phyloP scores from a whole-genome alignment of 2,797 vertebrate species.

The Spheniscus humboldti region DNA sequence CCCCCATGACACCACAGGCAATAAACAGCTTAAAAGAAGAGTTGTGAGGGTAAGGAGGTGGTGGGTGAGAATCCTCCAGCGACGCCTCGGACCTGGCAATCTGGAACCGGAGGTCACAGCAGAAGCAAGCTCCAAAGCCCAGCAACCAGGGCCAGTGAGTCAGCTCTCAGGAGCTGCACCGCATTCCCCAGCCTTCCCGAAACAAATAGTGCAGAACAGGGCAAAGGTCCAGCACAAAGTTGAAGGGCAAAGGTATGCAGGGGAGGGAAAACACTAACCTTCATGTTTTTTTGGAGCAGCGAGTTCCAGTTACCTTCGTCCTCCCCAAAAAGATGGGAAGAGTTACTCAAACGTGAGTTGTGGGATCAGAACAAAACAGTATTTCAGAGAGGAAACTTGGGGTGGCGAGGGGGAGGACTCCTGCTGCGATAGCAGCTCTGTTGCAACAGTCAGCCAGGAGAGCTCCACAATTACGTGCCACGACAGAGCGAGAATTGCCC shows the following conservation, averaged over 20 bases:
- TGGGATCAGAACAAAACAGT: not conserved
- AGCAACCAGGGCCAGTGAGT: constrained; percentile 15
- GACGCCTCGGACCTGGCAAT: not conserved
- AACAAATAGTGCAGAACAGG: constrained; percentile 56
- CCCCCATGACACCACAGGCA: rapidly evolving
- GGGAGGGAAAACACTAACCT: not conserved
- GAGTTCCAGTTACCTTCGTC: not conserved
- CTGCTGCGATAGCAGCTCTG: constrained; percentile 40
- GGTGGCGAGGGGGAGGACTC: not conserved
- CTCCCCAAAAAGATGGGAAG: not conserved
- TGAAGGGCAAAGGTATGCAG: constrained; percentile 42
- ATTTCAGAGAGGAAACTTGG: not conserved
- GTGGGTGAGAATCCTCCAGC: not conserved
- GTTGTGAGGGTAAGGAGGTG: not conserved
- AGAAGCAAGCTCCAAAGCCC: not conserved
- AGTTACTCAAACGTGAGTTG: not conserved
- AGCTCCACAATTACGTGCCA: constrained; percentile 14
- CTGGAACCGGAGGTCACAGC: not conserved
- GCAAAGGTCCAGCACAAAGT: constrained; percentile 62
- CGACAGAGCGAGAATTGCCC: constrained; percentile 29
- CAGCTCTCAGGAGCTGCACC: not conserved
- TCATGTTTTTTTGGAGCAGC: not conserved
- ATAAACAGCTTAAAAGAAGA: not conserved
- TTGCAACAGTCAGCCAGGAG: constrained; percentile 33
- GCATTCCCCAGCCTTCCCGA: constrained; percentile 16